Evolutionary conservation across 2,888 invertebrate species (phyloP).

Genomic region (Anoplius nigerrimus): DNA sequence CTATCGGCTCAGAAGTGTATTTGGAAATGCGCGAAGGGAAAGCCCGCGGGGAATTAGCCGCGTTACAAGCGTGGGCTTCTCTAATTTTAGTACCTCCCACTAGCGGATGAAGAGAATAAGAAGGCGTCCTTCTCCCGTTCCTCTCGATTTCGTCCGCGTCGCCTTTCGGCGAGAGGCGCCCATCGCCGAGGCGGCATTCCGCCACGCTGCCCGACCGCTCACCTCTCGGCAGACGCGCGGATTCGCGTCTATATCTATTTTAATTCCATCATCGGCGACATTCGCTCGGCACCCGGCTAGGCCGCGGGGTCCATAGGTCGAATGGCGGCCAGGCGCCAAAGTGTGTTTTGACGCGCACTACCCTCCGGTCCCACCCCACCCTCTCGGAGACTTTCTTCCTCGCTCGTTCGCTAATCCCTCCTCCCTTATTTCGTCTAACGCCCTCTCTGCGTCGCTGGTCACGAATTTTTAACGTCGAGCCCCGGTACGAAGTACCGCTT

Average conservation of each 20-base stretch:
- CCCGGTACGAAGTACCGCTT: no score
- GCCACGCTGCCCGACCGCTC: conserved; percentile 1
- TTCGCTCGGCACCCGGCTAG: conserved; percentile 33
- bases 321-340: conserved; percentile 2
- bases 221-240: conserved; percentile 31
- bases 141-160: conserved; percentile 8
- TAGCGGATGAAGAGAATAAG: conserved; percentile 31
- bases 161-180: conserved; percentile 15
- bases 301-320: conserved; percentile 31
- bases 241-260: conserved; percentile 52
- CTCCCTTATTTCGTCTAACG: no score
- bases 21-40: conserved; percentile 59
- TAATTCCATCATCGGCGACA: conserved; percentile 57
- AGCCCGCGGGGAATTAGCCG: conserved; percentile 42
- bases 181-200: conserved; percentile 5
- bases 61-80: conserved; percentile 52
- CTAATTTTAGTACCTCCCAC: conserved; percentile 70
- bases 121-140: conserved; percentile 8
- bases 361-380: conserved; percentile 8
- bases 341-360: background rate
- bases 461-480: no score
- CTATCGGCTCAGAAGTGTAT: conserved; percentile 61
- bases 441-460: no score
- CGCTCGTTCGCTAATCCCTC: background rate
- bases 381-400: conserved; percentile 6